A percentile compares a stretch with the other conserved stretches of the same genome.
Evolutionary conservation across 2,888 invertebrate genomes (phyloP).

Genomic region (Dugesia japonica): DNA sequence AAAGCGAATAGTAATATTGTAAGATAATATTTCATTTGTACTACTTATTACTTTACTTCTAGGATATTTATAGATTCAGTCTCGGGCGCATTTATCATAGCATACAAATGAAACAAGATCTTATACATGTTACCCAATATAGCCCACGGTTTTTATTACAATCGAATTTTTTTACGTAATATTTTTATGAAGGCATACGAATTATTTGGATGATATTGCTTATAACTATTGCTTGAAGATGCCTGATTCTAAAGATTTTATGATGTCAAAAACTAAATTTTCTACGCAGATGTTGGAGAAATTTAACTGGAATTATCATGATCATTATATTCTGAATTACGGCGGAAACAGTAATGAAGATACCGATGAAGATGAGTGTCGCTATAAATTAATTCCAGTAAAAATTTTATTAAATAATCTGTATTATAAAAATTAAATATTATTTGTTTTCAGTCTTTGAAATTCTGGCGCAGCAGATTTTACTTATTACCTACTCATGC

Average conservation of each 20-base stretch:
- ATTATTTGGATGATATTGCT: slow-evolving; percentile 51
- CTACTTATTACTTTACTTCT: neutral
- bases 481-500: slow-evolving; percentile 68
- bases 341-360: slow-evolving; percentile 50
- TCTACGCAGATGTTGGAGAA: slow-evolving; percentile 81
- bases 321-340: slow-evolving; percentile 82
- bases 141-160: slow-evolving; percentile 58
- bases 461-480: slow-evolving; percentile 78
- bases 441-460: slow-evolving; percentile 57
- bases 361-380: slow-evolving; percentile 61
- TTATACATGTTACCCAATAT: slow-evolving; percentile 81
- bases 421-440: no score
- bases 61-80: slow-evolving; percentile 56
- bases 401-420: neutral
- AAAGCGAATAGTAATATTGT: neutral
- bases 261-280: slow-evolving; percentile 81
- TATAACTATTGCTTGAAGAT: slow-evolving; percentile 47
- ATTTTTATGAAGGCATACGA: slow-evolving; percentile 9
- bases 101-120: slow-evolving; percentile 61
- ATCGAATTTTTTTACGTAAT: neutral
- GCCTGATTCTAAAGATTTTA: slow-evolving; percentile 54
- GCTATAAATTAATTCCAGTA: slow-evolving; percentile 68
- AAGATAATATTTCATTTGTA: neutral
- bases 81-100: slow-evolving; percentile 87
- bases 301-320: slow-evolving; percentile 91